Percentiles rank a stretch among this genome's conserved stretches.
These are phyloP conservation scores for Rhyacophila evoluta DNA, from an alignment of 2,888 invertebrate genomes.

Conservation along the genomic window DNA sequence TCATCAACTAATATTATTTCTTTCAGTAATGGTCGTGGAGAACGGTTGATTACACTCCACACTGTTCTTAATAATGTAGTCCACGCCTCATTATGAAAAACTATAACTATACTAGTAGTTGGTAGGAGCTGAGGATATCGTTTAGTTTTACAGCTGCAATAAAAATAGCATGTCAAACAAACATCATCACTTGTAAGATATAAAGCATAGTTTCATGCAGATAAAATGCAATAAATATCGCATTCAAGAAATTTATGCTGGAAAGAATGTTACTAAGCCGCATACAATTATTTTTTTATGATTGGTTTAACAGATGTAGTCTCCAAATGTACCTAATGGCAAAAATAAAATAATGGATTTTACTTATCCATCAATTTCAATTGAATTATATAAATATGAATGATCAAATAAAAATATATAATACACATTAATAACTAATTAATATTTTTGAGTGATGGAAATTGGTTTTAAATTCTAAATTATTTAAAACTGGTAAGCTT, in stretches of 20 bases:
- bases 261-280: too few relatives aligned
- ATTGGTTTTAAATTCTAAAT: too few relatives aligned
- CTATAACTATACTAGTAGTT: constrained; percentile 96
- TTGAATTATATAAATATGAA: too few relatives aligned
- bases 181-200: constrained; percentile 15
- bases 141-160: constrained; percentile 82
- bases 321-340: too few relatives aligned
- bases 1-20: constrained; percentile 99
- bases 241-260: too few relatives aligned
- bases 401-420: background rate
- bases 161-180: constrained; percentile 35
- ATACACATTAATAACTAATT: background rate
- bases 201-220: background rate
- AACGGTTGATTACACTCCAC: constrained; percentile 96
- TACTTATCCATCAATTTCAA: too few relatives aligned
- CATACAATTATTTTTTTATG: too few relatives aligned
- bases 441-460: too few relatives aligned
- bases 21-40: constrained; percentile 86
- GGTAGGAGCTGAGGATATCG: constrained; percentile 84
- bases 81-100: constrained; percentile 99
- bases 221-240: background rate
- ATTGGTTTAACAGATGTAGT: too few relatives aligned
- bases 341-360: too few relatives aligned
- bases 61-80: constrained; percentile 95
- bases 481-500: too few relatives aligned